Evolutionary conservation across 1,140 invertebrate species (phyloP).

Genomic region (Eueides isabella): DNA sequence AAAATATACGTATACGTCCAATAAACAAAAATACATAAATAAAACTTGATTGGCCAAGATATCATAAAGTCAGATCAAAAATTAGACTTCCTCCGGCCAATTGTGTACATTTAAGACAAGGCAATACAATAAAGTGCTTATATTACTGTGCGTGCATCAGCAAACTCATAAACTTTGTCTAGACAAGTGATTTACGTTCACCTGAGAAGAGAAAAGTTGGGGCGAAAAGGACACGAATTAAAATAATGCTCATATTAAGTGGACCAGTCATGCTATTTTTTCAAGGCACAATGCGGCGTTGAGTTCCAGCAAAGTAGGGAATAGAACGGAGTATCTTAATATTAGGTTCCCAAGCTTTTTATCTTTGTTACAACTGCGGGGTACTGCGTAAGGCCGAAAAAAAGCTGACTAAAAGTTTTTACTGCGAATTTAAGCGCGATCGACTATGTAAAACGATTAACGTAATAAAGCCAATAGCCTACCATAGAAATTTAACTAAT

Average conservation of each 20-base stretch:
- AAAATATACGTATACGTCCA: neutral
- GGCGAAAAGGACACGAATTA: conserved; percentile 21
- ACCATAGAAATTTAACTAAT: too few relatives aligned
- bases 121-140: conserved; percentile 67
- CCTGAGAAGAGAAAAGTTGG: conserved; percentile 50
- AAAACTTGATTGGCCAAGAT: conserved; percentile 39
- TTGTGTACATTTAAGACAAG: conserved; percentile 48
- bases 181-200: conserved; percentile 75
- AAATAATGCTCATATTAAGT: neutral
- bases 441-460: too few relatives aligned
- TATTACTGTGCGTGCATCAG: conserved; percentile 66
- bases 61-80: conserved; percentile 51
- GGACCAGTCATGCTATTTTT: too few relatives aligned
- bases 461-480: too few relatives aligned
- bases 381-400: too few relatives aligned
- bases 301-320: too few relatives aligned
- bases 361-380: too few relatives aligned
- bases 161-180: conserved; percentile 68
- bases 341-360: too few relatives aligned
- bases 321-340: too few relatives aligned
- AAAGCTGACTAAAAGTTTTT: too few relatives aligned
- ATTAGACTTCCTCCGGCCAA: conserved; percentile 45
- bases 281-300: too few relatives aligned
- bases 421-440: too few relatives aligned
- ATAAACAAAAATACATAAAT: conserved; percentile 29